Base-by-base conservation (phyloP, 2,797 vertebrate genomes). In the Cryptoblepharus egeriae region DNA sequence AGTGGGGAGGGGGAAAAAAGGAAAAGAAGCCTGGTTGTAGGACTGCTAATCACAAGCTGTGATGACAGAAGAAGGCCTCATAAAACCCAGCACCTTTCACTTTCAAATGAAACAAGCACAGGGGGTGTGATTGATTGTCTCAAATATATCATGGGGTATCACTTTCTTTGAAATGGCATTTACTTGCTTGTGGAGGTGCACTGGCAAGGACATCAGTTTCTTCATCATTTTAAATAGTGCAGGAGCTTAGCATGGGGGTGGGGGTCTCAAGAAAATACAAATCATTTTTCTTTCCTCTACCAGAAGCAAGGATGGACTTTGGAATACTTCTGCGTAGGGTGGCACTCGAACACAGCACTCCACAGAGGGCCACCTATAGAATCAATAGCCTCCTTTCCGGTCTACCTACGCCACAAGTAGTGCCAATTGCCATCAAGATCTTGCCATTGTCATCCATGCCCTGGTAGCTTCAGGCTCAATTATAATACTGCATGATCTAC, bases 41-140 rank as follows among this genome's bases (percentile, higher is more conserved):
- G 82, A 90, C 87, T 90, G 92, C 93, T 95, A 95, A 95, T 95
- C 95, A 95, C 85, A 64, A 83, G 37, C 69, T 12, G 84, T 86
- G 94, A 93, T 93, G 94, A 95, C 95, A 95, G 89, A 90, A 88
- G 76, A 49, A 89, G 90, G 82, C 71, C 92, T 87, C 92, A 65
- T 90, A 92, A 90, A 93, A 91, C 88, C 93, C 92, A 91, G 88
- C 92, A 86, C 92, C 90, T 78, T 87, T 91, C 39, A 79, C 84
- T 92, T 88, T 86, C 79, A 84, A 90, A 92, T 93, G 80, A 87
- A 89, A 85, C 72, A 68, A 70, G 82, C 63, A 74, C 37, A 72
- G 83, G 82, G 63, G 61, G 35, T 55, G 81, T 88, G 92, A 95
- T 93, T 94, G 93, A 94, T 81, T 85, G 88, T 88, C 67, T 81